phyloP scores from a whole-genome alignment of 2,797 vertebrate species.

The Orestias chungarensis region DNA sequence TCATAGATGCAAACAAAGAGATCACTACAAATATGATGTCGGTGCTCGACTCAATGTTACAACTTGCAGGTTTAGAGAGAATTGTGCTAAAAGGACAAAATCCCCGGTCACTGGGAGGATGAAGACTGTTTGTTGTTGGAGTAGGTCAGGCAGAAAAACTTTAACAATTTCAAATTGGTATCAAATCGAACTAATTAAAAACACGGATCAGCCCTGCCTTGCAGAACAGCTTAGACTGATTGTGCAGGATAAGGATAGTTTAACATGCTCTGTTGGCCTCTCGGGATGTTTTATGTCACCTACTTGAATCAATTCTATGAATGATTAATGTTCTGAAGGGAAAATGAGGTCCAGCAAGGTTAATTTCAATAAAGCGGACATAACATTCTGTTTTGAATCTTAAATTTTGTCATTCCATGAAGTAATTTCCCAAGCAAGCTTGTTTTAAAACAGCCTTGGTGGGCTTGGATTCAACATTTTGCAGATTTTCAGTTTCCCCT shows the following conservation, averaged over 20 bases:
- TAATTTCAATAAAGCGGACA: not conserved
- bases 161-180: not conserved
- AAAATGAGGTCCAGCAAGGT: not conserved
- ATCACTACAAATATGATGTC: no score
- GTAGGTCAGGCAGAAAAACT: not conserved
- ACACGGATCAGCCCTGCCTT: not conserved
- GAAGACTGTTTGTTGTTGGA: not conserved
- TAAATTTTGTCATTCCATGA: no score
- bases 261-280: no score
- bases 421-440: not conserved
- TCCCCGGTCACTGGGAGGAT: not conserved
- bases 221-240: not conserved
- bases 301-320: not conserved
- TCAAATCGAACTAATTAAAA: not conserved
- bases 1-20: no score
- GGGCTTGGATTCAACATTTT: not conserved
- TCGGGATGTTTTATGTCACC: not conserved
- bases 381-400: not conserved
- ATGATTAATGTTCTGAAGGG: not conserved
- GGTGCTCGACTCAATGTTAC: no score
- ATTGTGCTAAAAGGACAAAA: not conserved
- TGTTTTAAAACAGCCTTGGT: not conserved
- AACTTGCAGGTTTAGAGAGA: no score
- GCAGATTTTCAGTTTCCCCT: not conserved
- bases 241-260: not conserved